A percentile compares a stretch with the other conserved stretches of the same genome.
Evolutionary conservation across 2,888 invertebrate species (phyloP).

Genomic region (Trachelus tabidus): DNA sequence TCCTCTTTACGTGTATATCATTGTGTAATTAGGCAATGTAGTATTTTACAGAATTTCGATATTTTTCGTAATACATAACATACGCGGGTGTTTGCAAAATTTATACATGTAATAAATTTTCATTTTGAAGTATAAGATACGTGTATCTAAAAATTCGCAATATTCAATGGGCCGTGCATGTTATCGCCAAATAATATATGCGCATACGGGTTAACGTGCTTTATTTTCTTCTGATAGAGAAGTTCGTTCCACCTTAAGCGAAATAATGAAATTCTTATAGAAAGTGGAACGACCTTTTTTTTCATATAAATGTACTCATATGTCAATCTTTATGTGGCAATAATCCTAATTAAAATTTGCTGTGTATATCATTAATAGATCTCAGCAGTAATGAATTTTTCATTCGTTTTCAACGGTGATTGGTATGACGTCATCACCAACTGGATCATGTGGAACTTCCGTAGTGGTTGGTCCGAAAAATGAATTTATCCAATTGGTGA

Average conservation of each 20-base stretch:
- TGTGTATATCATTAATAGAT: not conserved
- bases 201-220: not conserved
- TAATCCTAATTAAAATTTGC: too few relatives aligned
- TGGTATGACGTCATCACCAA: slow-evolving; percentile 15
- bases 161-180: not conserved
- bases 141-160: not conserved
- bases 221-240: not conserved
- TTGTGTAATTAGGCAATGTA: not conserved
- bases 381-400: not conserved
- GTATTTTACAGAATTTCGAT: not conserved
- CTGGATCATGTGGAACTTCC: slow-evolving; percentile 26
- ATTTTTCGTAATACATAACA: not conserved
- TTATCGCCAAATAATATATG: not conserved
- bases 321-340: too few relatives aligned
- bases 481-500: slow-evolving; percentile 3
- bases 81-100: not conserved
- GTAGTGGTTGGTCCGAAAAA: slow-evolving; percentile 14
- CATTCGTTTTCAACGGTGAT: not conserved
- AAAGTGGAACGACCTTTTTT: not conserved
- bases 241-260: not conserved
- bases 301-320: not conserved
- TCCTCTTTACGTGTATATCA: not conserved
- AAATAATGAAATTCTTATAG: not conserved
- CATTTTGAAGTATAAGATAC: not conserved
- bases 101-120: not conserved